phyloP scores from a whole-genome alignment of 2,888 invertebrate genomes.

The Stramonita haemastoma region DNA sequence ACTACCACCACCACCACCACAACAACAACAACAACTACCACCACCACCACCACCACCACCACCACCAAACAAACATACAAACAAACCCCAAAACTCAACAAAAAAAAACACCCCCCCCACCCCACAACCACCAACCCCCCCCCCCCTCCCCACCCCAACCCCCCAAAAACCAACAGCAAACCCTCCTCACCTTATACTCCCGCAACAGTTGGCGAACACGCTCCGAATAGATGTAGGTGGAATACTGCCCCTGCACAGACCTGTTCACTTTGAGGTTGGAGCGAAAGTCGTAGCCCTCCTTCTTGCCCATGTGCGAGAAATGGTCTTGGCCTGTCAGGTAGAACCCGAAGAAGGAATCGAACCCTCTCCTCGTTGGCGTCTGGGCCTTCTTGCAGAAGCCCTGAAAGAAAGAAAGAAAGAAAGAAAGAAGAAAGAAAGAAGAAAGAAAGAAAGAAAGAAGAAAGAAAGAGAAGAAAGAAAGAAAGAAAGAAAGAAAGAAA shows the following conservation, averaged over 20 bases:
- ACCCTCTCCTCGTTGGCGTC: conserved; percentile 45
- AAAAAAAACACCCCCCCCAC: too few species aligned
- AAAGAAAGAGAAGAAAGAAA: too few species aligned
- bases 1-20: too few species aligned
- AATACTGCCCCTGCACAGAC: conserved; percentile 38
- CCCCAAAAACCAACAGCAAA: neutral
- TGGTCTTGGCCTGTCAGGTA: conserved; percentile 40
- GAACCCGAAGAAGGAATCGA: conserved; percentile 48
- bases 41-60: neutral
- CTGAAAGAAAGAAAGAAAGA: neutral
- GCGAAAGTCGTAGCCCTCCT: conserved; percentile 43
- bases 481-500: too few species aligned
- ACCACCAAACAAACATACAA: too few species aligned
- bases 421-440: too few species aligned
- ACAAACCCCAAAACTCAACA: neutral
- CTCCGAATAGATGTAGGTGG: conserved; percentile 26
- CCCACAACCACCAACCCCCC: neutral
- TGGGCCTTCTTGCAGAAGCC: conserved; percentile 45
- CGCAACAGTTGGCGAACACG: neutral
- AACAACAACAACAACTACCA: neutral
- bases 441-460: too few species aligned
- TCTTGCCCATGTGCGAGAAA: conserved; percentile 32
- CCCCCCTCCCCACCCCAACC: neutral
- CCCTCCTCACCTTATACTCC: conserved; percentile 27
- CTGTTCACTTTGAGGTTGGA: conserved; percentile 43